Conservation (phyloP, 2,888 invertebrate genomes). For the Coleophora deauratella region DNA sequence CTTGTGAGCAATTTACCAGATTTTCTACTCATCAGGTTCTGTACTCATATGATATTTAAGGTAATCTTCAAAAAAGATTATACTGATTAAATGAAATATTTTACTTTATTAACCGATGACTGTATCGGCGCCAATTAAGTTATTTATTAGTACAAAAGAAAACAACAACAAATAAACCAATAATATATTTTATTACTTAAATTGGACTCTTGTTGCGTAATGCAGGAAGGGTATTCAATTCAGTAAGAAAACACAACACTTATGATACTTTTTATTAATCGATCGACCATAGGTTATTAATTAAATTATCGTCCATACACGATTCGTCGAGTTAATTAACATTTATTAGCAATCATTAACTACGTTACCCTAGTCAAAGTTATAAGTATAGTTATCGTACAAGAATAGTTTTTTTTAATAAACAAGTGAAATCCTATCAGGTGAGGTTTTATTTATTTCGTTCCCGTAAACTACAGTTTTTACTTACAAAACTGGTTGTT, state of each 20-base stretch:
- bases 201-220: constrained; percentile 25
- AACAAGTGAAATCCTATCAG: constrained; percentile 30
- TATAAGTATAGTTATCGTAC: constrained; percentile 30
- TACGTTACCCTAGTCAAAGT: constrained; percentile 37
- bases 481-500: too few relatives aligned
- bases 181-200: constrained; percentile 43
- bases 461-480: too few relatives aligned
- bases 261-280: constrained; percentile 40
- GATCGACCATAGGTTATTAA: constrained; percentile 23
- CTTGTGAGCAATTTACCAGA: too few relatives aligned
- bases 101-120: too few relatives aligned
- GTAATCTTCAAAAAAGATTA: too few relatives aligned
- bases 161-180: constrained; percentile 50
- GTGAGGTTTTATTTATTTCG: constrained; percentile 7
- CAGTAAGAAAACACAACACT: constrained; percentile 31
- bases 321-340: constrained; percentile 17
- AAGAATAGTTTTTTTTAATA: constrained; percentile 22
- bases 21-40: too few relatives aligned
- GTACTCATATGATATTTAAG: too few relatives aligned
- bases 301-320: constrained; percentile 20
- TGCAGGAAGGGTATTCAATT: constrained; percentile 22
- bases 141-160: constrained; percentile 11
- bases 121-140: too few relatives aligned
- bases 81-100: too few relatives aligned
- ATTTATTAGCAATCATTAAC: constrained; percentile 33